Evolutionary conservation across 2,888 invertebrate species (phyloP).

Genomic region (Synanthedon vespiformis): DNA sequence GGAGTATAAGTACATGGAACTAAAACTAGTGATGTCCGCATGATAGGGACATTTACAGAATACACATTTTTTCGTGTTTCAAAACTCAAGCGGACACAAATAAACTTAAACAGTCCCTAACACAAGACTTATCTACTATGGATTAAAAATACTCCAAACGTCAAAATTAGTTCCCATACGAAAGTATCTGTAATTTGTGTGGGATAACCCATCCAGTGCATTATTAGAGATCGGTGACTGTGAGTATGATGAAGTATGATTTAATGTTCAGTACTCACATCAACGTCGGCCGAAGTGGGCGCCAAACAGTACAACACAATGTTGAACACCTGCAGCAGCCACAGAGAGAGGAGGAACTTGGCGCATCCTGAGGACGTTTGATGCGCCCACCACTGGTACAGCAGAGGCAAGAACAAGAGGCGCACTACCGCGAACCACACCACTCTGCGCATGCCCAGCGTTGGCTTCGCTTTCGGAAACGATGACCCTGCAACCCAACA

Average conservation of each 20-base stretch:
- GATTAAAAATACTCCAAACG: no score
- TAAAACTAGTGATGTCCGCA: no score
- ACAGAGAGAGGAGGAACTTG: constrained; percentile 79
- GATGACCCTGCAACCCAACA: constrained; percentile 79
- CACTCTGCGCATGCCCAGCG: constrained; percentile 88
- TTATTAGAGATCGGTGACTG: no score
- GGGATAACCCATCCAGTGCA: no score
- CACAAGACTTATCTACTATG: no score
- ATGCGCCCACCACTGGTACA: constrained; percentile 90
- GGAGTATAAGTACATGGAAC: no score
- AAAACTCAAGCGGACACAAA: no score
- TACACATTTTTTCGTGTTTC: no score
- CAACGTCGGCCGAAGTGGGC: constrained; percentile 49
- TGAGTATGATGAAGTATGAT: background rate
- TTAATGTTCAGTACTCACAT: constrained; percentile 47
- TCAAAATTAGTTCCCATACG: no score
- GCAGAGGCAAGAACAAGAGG: constrained; percentile 85
- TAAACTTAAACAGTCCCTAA: no score
- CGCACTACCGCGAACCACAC: constrained; percentile 85
- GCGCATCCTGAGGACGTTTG: constrained; percentile 87
- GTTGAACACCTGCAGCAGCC: constrained; percentile 79
- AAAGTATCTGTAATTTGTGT: no score
- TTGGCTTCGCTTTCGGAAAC: constrained; percentile 95
- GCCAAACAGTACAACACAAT: constrained; percentile 65
- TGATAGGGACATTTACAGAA: no score